Evolutionary conservation across 2,888 invertebrate species (phyloP), one percentile per base, ranked within the genome.

Genomic region (Netelia virgata): DNA sequence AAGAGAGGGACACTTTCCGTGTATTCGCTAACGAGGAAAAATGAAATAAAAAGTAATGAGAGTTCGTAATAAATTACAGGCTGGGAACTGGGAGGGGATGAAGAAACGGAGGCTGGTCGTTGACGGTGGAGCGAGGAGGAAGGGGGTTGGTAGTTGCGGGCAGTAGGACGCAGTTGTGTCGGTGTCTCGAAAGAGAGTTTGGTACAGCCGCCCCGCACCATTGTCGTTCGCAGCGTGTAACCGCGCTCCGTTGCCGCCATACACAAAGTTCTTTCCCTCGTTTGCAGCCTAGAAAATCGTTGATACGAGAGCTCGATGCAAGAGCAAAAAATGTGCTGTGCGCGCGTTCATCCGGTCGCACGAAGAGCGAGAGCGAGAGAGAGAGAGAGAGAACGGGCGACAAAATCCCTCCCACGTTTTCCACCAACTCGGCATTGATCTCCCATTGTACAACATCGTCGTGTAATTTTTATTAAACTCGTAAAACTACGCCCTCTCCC

Each of bases 51-150:
- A 90, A 90, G 88, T 88, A 89, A 87, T 88, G 87, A 90, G 87
- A 88, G 88, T 87, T 89, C 84, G 90, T 89, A 90, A 91, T 90
- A 90, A 91, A 91, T 91, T 90, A 90, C 88, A 88, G 88, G 86
- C 78, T 70, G 72, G 68, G 47, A 59, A 10, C 16, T 57, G 36
- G 74, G 47, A 61, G 75, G 43, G 80, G 50, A 47, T n/a, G 61
- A 28, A 41, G 41, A 10, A 47, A 16, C 64, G 79, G 20, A 18
- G 16, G 78, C 41, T 14, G 28, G 43, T 57, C 66, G 55, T 53
- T n/a, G 53, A 8, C 20, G 57, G 16, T 57, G 57, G 16, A 18
- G 57, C 20, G 9, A 9, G 16, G 57, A 18, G 20, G 47, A 23
- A 41, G 57, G 23, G 53, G 63, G 36, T n/a, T 28, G 23, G 36